Conservation (phyloP, 2,888 invertebrate genomes). For the Phytoseiulus persimilis region DNA sequence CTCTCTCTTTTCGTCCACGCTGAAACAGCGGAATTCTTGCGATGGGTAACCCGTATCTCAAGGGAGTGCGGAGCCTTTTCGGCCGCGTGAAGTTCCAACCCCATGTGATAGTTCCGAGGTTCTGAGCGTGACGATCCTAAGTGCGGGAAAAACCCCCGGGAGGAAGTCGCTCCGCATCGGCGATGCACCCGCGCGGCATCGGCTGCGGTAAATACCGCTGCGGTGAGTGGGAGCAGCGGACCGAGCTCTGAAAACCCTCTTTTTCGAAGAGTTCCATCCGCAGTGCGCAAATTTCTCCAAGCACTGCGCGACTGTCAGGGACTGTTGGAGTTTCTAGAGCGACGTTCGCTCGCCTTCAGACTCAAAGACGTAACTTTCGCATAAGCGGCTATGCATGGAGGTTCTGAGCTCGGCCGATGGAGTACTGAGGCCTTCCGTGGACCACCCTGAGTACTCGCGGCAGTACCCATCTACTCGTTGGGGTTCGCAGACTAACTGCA, state of each 20-base stretch:
- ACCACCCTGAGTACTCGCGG: not conserved
- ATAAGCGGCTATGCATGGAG: not conserved
- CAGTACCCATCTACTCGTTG: not conserved
- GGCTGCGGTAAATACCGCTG: not conserved
- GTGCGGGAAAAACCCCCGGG: not conserved
- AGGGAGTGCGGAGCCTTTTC: not conserved
- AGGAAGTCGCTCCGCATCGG: not conserved
- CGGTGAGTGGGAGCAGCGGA: not conserved
- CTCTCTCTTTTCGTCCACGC: not conserved
- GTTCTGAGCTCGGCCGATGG: not conserved
- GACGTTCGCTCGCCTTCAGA: not conserved
- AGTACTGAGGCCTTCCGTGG: not conserved
- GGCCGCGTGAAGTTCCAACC: not conserved
- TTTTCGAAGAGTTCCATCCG: not conserved
- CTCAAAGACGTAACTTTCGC: not conserved
- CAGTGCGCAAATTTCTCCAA: not conserved
- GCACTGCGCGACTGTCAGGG: not conserved
- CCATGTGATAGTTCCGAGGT: not conserved
- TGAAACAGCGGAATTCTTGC: not conserved
- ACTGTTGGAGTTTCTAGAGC: not conserved
- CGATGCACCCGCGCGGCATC: not conserved
- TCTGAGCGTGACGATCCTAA: not conserved
- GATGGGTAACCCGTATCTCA: not conserved
- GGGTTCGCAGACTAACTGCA: not conserved
- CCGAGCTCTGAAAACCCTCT: not conserved